phyloP scores from a whole-genome alignment of 1,140 invertebrate species.

The Rhagoletis zephyria region DNA sequence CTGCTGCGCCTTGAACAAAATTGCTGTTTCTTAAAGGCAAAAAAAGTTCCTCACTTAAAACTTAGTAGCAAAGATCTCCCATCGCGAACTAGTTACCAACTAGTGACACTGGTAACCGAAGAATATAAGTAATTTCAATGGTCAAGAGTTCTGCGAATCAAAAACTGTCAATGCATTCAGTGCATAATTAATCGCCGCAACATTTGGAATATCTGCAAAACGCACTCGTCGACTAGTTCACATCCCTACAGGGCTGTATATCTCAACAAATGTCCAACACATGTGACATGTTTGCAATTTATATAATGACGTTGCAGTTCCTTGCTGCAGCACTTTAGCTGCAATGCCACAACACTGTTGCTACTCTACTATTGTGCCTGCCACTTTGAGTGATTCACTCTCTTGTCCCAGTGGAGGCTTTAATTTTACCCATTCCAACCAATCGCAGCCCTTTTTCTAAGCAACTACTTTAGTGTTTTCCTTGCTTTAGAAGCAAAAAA shows the following conservation, averaged over 20 bases:
- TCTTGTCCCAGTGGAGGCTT: not conserved
- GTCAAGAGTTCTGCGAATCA: too few relatives aligned
- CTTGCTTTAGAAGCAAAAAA: not conserved
- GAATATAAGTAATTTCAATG: too few relatives aligned
- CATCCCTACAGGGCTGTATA: not conserved
- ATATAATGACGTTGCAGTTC: slow-evolving; percentile 22
- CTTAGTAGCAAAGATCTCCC: too few relatives aligned
- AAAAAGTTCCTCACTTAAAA: too few relatives aligned
- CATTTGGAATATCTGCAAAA: too few relatives aligned
- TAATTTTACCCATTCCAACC: not conserved
- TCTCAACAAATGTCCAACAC: not conserved
- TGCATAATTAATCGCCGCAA: too few relatives aligned
- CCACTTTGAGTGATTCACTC: slow-evolving; percentile 30
- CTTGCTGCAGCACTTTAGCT: not conserved
- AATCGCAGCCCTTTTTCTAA: not conserved
- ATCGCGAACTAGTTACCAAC: too few relatives aligned
- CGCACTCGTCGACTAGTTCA: too few relatives aligned
- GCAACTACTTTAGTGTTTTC: not conserved
- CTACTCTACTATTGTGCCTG: not conserved
- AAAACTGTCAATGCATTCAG: too few relatives aligned
- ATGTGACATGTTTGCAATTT: slow-evolving; percentile 39
- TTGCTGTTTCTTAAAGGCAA: too few relatives aligned
- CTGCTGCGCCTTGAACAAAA: too few relatives aligned
- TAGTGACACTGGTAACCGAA: too few relatives aligned
- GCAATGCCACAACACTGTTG: not conserved